A percentile compares a stretch with the other conserved stretches of the same genome.
phyloP scores from a whole-genome alignment of 2,113 vertebrate species.

The Pelecanus crispus region DNA sequence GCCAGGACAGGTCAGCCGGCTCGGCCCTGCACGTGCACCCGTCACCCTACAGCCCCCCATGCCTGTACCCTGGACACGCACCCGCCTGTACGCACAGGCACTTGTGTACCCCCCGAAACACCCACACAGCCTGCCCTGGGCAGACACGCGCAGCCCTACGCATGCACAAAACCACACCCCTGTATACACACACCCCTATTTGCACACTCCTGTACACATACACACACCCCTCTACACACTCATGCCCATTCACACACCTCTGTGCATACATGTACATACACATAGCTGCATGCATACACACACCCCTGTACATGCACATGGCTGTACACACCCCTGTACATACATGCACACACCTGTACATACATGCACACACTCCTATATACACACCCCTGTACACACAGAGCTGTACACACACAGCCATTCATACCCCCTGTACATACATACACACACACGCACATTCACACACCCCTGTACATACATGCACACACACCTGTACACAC shows the following conservation, averaged over 20 bases:
- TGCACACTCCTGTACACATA: no score
- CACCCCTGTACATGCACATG: not conserved
- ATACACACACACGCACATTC: no score
- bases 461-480: no score
- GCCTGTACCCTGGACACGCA: not conserved
- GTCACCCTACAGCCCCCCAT: not conserved
- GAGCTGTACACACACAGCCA: no score
- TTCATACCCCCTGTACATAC: not conserved
- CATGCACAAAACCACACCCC: not conserved
- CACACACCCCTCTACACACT: no score
- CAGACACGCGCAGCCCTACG: not conserved
- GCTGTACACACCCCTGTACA: no score
- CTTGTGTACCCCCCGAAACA: accelerated
- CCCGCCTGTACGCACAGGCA: not conserved
- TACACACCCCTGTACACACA: not conserved
- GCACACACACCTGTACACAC: no score
- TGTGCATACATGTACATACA: no score
- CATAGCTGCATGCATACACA: no score
- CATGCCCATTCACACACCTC: no score
- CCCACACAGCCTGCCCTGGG: not conserved
- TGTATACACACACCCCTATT: no score
- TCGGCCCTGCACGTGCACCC: not conserved
- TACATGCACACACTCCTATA: no score
- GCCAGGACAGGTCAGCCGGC: not conserved
- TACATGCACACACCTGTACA: not conserved